Conservation (phyloP, 1,140 invertebrate genomes). For the Drosophila parabipectinata region DNA sequence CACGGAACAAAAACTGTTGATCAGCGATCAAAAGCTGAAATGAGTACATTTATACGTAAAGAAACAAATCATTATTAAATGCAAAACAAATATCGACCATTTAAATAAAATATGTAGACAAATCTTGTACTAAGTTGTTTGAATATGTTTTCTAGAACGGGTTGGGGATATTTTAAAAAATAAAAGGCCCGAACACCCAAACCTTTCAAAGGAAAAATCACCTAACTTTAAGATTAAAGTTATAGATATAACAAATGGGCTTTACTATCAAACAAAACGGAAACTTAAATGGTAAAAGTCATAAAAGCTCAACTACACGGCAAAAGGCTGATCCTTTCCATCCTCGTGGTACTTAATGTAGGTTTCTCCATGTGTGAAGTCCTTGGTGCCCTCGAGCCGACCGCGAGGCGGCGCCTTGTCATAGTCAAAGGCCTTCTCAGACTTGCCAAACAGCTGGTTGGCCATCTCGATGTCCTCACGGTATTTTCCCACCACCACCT, state of each 20-base stretch:
- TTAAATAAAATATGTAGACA: conserved; percentile 80
- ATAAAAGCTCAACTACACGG: conserved; percentile 79
- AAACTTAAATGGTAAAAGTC: conserved; percentile 45
- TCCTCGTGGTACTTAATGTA: conserved; percentile 91
- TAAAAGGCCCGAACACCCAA: not conserved
- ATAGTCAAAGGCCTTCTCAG: conserved; percentile 89
- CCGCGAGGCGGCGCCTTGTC: conserved; percentile 90
- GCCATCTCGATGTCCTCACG: conserved; percentile 90
- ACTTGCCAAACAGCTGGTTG: conserved; percentile 89
- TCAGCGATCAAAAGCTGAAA: conserved; percentile 39
- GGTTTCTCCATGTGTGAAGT: conserved; percentile 90
- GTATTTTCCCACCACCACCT: conserved; percentile 88
- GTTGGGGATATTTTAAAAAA: too few relatives aligned
- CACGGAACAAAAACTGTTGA: conserved; percentile 40
- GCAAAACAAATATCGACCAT: conserved; percentile 71
- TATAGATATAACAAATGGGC: conserved; percentile 9
- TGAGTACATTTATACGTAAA: conserved; percentile 59
- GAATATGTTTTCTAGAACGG: not conserved
- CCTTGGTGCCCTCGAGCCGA: conserved; percentile 91
- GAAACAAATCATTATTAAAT: conserved; percentile 53
- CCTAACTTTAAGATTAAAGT: too few relatives aligned
- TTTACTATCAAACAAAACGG: conserved; percentile 35
- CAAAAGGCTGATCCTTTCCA: conserved; percentile 89
- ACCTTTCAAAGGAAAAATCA: not conserved
- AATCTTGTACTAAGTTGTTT: conserved; percentile 37